Percentiles rank a stretch among this genome's conserved stretches.
Conservation (phyloP, 2,888 invertebrate genomes). For the Cheilosia vernalis region DNA sequence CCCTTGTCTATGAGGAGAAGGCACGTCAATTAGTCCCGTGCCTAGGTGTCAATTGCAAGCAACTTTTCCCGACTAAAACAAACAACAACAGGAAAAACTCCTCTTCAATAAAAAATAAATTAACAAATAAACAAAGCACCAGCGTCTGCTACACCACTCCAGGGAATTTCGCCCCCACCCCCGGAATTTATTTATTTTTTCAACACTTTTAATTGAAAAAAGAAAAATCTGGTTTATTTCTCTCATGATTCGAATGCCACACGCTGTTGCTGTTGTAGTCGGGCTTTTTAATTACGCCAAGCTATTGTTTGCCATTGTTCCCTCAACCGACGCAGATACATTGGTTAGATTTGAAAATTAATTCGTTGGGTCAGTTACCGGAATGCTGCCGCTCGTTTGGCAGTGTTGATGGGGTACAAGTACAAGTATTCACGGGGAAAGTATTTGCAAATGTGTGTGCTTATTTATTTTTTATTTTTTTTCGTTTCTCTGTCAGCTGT, state of each 20-base stretch:
- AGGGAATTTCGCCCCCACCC: background rate
- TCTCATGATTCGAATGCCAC: slow-evolving; percentile 31
- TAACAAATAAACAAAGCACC: too few species aligned
- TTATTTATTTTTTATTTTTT: slow-evolving; percentile 15
- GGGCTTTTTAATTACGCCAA: slow-evolving; percentile 68
- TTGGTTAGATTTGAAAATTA: slow-evolving; percentile 67
- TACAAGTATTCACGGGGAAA: background rate
- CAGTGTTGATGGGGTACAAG: background rate
- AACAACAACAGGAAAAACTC: too few species aligned
- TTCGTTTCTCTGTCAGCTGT: slow-evolving; percentile 34
- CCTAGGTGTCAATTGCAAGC: too few species aligned
- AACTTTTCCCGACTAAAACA: too few species aligned
- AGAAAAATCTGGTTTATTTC: slow-evolving; percentile 8
- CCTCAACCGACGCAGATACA: slow-evolving; percentile 54
- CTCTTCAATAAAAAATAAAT: too few species aligned
- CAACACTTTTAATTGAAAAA: slow-evolving; percentile 53
- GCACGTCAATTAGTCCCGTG: too few species aligned
- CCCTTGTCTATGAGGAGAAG: too few species aligned
- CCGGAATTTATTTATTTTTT: background rate
- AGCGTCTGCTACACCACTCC: too few species aligned
- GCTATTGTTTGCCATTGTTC: slow-evolving; percentile 64
- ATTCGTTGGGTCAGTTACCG: slow-evolving; percentile 67
- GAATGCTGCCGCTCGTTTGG: slow-evolving; percentile 9
- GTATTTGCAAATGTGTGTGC: too few species aligned
- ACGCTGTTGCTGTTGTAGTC: background rate